Base-by-base conservation (phyloP, 2,113 vertebrate species). In the Hemichromis elongatus region DNA sequence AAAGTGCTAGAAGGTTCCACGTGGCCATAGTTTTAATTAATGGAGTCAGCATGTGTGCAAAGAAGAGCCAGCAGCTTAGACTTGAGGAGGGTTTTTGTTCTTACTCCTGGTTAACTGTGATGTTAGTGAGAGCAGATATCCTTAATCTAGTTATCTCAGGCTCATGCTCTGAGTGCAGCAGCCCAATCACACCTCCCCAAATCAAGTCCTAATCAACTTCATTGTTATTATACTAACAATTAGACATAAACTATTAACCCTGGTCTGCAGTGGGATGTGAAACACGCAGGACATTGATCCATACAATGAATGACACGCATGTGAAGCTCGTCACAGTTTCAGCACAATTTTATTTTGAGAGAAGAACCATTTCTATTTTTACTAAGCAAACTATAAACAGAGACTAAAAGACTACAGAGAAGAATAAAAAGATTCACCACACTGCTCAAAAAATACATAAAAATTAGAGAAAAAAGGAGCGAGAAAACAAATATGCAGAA, bases 81-180 rank as follows among this genome's bases (percentile, higher is more conserved):
- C 61, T 68, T 42, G 11, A 68, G n/a, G 0, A 0, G 33, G 35
- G 21, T 66, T 16, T 14, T 12, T 21, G 35, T 4, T 61, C 0
- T 33, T 0, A 63, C 59, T n/a, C 59, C 59, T 11, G 18, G 30
- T 63, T 63, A 1, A 0, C 30, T 35, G 14, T 5, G 30, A 63
- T 7, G 6, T 63, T 4, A 63, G 33, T 40, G 33, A 66, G 61
- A 66, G 61, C 33, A 66, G 19, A 37, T 37, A n/a, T 40, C 59
- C 59, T 63, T 63, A 63, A 63, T 37, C 30, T n/a, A 10, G 57
- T 35, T 4, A 35, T 37, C 59, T 37, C 33, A 37, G 35, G 6
- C 4, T 21, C 33, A 3, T 37, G 33, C 19, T 63, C 30, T 63
- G 10, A 63, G 2, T 35, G 30, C 30, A 35, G 59, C 30, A 35